Conservation (phyloP, 2,888 invertebrate genomes). For the Chesias legatella region DNA sequence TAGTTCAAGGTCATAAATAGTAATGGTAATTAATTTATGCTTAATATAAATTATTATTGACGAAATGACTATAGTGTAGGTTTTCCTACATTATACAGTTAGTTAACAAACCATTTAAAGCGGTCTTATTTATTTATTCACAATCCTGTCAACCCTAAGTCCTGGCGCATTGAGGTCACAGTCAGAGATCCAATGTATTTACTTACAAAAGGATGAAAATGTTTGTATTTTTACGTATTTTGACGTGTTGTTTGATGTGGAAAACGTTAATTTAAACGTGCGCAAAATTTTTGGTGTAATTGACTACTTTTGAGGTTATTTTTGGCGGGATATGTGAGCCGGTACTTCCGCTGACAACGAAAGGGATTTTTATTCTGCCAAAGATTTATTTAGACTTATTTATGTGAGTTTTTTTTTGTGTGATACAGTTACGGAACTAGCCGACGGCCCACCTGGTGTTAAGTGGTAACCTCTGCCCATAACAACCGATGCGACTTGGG, state of each 20-base stretch:
- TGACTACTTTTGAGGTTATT: conserved; percentile 7
- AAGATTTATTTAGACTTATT: not conserved
- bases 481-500: no score
- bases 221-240: conserved; percentile 21
- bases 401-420: not conserved
- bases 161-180: conserved; percentile 30
- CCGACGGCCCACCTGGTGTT: no score
- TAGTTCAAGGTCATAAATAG: no score
- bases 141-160: conserved; percentile 4
- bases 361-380: not conserved
- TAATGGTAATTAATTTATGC: no score
- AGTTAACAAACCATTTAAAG: no score
- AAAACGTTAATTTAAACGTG: conserved; percentile 16
- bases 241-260: conserved; percentile 28
- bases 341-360: not conserved
- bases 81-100: no score
- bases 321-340: not conserved
- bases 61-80: no score
- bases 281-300: conserved; percentile 11
- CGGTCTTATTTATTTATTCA: no score
- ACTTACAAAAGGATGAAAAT: conserved; percentile 30
- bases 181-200: conserved; percentile 39
- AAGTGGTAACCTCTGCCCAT: no score
- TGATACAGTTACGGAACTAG: no score
- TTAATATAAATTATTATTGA: no score